phyloP scores from a whole-genome alignment of 2,888 invertebrate genomes.

The Pristionchus arcanus region DNA sequence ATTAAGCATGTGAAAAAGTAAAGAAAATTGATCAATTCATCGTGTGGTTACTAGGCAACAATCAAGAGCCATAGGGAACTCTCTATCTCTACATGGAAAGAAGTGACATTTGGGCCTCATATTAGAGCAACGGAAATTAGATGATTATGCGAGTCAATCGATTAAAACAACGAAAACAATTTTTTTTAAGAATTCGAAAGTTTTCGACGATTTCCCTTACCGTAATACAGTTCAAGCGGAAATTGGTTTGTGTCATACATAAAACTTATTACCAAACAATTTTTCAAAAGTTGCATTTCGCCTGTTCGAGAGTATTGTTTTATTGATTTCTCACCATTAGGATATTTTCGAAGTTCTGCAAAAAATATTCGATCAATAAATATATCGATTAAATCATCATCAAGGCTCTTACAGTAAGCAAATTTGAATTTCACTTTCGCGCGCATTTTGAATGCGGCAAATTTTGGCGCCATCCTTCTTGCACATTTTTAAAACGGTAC shows the following conservation, averaged over 20 bases:
- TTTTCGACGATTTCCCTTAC: slow-evolving; percentile 1
- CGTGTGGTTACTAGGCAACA: slow-evolving; percentile 37
- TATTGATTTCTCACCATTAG: background rate
- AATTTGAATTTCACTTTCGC: slow-evolving; percentile 17
- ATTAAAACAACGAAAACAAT: background rate
- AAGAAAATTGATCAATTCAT: background rate
- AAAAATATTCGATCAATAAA: background rate
- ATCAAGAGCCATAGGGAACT: background rate
- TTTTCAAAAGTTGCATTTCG: background rate
- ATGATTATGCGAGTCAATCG: background rate
- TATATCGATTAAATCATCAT: background rate
- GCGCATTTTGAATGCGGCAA: slow-evolving; percentile 48
- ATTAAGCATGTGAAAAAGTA: background rate
- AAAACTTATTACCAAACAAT: background rate
- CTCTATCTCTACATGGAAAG: background rate
- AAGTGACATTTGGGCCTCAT: background rate
- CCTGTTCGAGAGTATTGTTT: no score
- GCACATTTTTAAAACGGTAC: background rate
- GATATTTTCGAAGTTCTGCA: background rate
- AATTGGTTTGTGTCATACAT: background rate
- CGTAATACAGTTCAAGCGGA: background rate
- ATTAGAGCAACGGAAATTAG: background rate
- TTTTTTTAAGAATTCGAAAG: background rate
- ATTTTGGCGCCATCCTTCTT: slow-evolving; percentile 43
- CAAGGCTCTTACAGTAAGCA: background rate